These are phyloP conservation scores for Sussaba pulchella DNA, from an alignment of 2,888 invertebrate species.

Conservation along the genomic window DNA sequence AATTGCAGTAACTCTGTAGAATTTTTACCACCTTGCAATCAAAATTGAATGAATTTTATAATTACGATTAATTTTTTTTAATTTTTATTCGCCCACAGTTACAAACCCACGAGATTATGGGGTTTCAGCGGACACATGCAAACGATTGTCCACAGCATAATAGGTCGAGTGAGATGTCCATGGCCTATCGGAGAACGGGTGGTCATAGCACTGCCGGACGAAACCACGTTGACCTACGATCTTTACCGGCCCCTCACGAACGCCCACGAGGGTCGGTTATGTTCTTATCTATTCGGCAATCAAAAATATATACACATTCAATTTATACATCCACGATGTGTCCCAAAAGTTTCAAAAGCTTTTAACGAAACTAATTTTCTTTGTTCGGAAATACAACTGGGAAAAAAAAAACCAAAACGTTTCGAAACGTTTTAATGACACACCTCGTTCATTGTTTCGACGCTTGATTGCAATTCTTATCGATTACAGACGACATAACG, in stretches of 20 bases:
- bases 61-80: neutral
- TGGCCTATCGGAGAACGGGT: slow-evolving; percentile 95
- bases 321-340: no score
- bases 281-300: no score
- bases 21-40: no score
- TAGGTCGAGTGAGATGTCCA: slow-evolving; percentile 94
- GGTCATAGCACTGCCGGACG: slow-evolving; percentile 91
- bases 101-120: slow-evolving; percentile 95
- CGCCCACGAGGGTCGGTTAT: slow-evolving; percentile 88
- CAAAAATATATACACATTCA: no score
- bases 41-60: neutral
- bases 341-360: no score
- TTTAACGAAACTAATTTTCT: no score
- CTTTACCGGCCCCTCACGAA: slow-evolving; percentile 92
- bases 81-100: slow-evolving; percentile 87
- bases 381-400: no score
- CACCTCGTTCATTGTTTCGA: no score
- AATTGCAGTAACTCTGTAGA: no score
- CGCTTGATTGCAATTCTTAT: neutral
- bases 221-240: slow-evolving; percentile 96
- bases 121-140: slow-evolving; percentile 98
- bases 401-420: no score
- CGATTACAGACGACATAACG: slow-evolving; percentile 91
- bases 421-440: no score
- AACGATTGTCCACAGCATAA: slow-evolving; percentile 95